These are phyloP conservation scores for Ibidorhyncha struthersii DNA, from an alignment of 2,113 vertebrate species.

Conservation along the genomic window DNA sequence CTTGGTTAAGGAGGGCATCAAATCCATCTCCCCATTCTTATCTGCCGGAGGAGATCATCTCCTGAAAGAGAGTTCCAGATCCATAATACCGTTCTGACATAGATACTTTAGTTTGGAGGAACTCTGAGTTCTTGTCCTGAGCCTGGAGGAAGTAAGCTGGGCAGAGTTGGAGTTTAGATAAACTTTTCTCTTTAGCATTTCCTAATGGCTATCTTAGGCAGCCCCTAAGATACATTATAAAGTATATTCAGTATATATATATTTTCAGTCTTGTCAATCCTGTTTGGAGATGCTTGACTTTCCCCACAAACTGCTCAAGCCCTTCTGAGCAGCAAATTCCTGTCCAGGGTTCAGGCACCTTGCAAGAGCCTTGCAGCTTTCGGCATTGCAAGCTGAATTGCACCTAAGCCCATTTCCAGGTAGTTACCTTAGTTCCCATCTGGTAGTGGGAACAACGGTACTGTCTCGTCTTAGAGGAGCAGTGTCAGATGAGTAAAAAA, in stretches of 20 bases:
- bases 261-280: background rate
- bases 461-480: background rate
- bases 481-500: background rate
- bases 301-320: background rate
- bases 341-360: background rate
- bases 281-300: background rate
- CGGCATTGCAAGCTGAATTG: background rate
- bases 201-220: background rate
- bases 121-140: background rate
- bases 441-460: background rate
- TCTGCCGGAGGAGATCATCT: background rate
- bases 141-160: background rate
- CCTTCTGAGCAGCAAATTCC: background rate
- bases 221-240: background rate
- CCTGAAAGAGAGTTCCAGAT: background rate
- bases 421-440: background rate
- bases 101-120: background rate
- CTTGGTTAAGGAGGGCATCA: background rate
- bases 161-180: background rate
- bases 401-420: background rate
- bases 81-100: background rate
- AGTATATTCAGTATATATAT: background rate
- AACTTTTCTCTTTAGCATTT: background rate
- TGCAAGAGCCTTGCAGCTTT: background rate
- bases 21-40: background rate